Conservation (phyloP, 2,113 vertebrate genomes). For the Struthio camelus region DNA sequence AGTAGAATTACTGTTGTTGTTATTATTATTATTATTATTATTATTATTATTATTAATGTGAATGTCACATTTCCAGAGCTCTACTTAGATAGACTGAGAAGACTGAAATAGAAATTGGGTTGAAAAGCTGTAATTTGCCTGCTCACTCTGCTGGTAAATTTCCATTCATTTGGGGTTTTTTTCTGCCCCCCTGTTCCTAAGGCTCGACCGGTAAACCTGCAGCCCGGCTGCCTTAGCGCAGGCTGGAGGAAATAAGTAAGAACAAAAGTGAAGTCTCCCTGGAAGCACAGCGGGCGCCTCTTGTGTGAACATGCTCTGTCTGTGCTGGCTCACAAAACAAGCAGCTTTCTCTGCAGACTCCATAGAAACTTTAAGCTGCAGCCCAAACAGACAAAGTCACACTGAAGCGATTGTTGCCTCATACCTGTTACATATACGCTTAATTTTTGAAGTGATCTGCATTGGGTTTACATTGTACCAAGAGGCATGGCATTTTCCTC, state of each 20-base stretch:
- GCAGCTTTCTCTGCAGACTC: neutral
- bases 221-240: neutral
- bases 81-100: neutral
- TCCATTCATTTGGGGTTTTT: neutral
- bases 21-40: neutral
- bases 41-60: neutral
- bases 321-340: neutral
- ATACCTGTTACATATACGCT: neutral
- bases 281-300: accelerated
- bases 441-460: neutral
- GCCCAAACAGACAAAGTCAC: neutral
- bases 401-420: neutral
- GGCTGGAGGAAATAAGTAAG: neutral
- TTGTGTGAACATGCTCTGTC: neutral
- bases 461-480: accelerated
- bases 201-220: accelerated
- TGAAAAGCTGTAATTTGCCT: slow-evolving; percentile 6
- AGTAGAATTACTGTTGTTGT: neutral
- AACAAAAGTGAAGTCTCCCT: neutral
- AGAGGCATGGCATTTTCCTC: neutral
- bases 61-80: neutral
- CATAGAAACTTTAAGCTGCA: neutral
- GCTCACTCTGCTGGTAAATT: neutral
- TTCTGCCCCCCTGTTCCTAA: neutral
- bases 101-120: neutral